phyloP scores from a whole-genome alignment of 2,113 vertebrate species.

The Sterna hirundo region DNA sequence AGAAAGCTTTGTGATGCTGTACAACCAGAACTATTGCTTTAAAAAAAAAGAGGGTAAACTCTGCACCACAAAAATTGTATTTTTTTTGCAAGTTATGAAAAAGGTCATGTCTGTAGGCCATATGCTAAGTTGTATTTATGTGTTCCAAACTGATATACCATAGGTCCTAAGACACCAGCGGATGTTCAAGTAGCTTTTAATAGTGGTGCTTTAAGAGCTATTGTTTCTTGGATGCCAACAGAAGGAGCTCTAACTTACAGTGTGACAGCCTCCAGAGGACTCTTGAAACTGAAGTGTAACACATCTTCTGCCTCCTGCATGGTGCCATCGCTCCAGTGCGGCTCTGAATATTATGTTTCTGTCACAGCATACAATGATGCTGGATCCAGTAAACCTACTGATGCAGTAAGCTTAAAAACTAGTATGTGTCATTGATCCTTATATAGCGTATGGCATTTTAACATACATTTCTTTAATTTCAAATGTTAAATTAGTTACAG shows the following conservation, averaged over 20 bases:
- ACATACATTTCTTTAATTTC: neutral
- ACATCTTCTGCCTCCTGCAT: slow-evolving; percentile 67
- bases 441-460: neutral
- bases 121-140: neutral
- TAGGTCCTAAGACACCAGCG: slow-evolving; percentile 71
- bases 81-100: neutral
- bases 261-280: slow-evolving; percentile 42
- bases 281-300: slow-evolving; percentile 73
- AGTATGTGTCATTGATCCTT: slow-evolving; percentile 70
- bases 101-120: neutral
- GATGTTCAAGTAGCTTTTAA: slow-evolving; percentile 67
- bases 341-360: slow-evolving; percentile 77
- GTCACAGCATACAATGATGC: slow-evolving; percentile 82
- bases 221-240: slow-evolving; percentile 74
- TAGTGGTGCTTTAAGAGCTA: slow-evolving; percentile 59
- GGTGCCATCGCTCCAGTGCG: slow-evolving; percentile 78
- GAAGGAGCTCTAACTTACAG: slow-evolving; percentile 80
- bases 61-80: neutral
- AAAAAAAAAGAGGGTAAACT: neutral
- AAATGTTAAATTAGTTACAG: neutral
- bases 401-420: slow-evolving; percentile 74
- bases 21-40: neutral
- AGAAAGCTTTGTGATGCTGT: neutral
- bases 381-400: slow-evolving; percentile 81
- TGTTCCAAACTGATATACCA: neutral